Conservation (phyloP, 2,797 vertebrate species). For the Echiichthys vipera region DNA sequence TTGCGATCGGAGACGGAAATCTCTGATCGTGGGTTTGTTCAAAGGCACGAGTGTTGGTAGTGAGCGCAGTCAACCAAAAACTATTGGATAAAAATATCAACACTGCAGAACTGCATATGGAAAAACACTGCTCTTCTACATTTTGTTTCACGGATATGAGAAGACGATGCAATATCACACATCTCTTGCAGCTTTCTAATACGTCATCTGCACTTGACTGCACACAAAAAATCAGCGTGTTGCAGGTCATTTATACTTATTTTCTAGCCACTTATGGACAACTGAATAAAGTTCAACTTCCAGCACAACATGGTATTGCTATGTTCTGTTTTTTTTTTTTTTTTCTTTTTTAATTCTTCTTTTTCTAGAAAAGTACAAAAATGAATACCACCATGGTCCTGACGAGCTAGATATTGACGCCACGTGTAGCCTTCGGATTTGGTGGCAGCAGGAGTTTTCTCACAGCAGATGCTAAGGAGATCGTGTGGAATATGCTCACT, state of each 20-base stretch:
- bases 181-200: conserved; percentile 39
- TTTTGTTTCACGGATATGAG: conserved; percentile 69
- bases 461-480: conserved; percentile 56
- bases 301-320: conserved; percentile 81
- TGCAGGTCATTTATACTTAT: conserved; percentile 40
- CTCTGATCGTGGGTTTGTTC: conserved; percentile 73
- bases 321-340: conserved; percentile 49
- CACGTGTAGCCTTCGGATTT: conserved; percentile 61
- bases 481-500: conserved; percentile 37
- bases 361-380: conserved; percentile 77
- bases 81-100: conserved; percentile 60
- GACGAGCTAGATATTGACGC: conserved; percentile 59
- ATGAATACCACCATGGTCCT: conserved; percentile 69
- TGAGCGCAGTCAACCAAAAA: conserved; percentile 72
- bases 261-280: conserved; percentile 54
- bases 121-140: conserved; percentile 59
- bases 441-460: conserved; percentile 65
- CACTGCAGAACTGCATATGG: conserved; percentile 59
- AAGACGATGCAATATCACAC: conserved; percentile 42
- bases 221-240: conserved; percentile 39
- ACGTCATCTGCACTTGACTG: conserved; percentile 25
- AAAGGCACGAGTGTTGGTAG: conserved; percentile 83
- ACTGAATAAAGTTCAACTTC: conserved; percentile 58
- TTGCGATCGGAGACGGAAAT: conserved; percentile 22
- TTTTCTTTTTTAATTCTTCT: conserved; percentile 30